Evolutionary conservation across 35 echinoderm and acorn worm genomes (phyloP).

Genomic region (Patiria miniata): DNA sequence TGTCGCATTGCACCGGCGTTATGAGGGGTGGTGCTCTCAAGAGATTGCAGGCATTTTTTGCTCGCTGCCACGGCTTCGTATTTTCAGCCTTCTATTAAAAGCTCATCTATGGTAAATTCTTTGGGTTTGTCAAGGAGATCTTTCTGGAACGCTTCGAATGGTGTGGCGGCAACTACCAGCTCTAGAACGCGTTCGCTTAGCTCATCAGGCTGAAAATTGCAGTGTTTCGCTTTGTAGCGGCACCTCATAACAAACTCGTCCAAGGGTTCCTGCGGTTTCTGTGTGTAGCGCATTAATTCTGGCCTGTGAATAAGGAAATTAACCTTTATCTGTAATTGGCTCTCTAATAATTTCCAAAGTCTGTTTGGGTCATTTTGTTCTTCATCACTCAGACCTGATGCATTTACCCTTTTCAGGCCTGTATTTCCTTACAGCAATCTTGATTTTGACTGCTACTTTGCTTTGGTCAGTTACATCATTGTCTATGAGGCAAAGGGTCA

Average conservation of each 20-base stretch:
- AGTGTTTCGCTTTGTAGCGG: constrained; percentile 30
- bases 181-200: constrained; percentile 39
- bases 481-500: too few species aligned
- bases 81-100: constrained; percentile 50
- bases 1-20: not conserved
- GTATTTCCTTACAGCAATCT: too few species aligned
- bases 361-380: too few species aligned
- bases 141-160: constrained; percentile 47
- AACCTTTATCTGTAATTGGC: too few species aligned
- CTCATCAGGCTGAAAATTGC: constrained; percentile 44
- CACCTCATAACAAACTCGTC: constrained; percentile 62
- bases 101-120: constrained; percentile 22
- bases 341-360: too few species aligned
- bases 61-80: constrained; percentile 53
- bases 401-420: too few species aligned
- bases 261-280: too few species aligned
- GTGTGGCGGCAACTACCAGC: constrained; percentile 56
- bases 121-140: constrained; percentile 50
- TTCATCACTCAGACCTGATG: too few species aligned
- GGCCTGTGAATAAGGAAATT: too few species aligned
- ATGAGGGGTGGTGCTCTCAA: not conserved
- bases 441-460: too few species aligned
- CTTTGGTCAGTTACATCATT: too few species aligned
- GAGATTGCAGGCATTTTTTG: constrained; percentile 5
- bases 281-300: too few species aligned